phyloP scores from a whole-genome alignment of 2,113 vertebrate species.

The Calidris pugnax region DNA sequence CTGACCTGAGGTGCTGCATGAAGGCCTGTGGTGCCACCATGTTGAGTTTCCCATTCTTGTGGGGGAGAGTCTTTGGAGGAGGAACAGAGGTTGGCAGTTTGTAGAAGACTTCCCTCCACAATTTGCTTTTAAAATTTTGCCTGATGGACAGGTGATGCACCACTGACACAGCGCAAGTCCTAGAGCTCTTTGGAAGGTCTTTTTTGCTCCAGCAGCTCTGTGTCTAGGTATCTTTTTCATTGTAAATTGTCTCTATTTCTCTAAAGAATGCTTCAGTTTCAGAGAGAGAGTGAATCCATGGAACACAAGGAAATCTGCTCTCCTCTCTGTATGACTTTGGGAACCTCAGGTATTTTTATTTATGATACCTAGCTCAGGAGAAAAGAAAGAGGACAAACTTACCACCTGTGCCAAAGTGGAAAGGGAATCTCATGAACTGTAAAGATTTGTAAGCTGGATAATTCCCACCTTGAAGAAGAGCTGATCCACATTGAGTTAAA shows the following conservation, averaged over 20 bases:
- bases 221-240: neutral
- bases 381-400: neutral
- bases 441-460: neutral
- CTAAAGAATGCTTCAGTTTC: neutral
- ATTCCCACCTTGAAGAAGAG: neutral
- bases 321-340: neutral
- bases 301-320: neutral
- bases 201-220: neutral
- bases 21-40: neutral
- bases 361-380: neutral
- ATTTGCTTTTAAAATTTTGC: neutral
- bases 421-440: neutral
- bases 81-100: neutral
- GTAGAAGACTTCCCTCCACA: neutral
- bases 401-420: neutral
- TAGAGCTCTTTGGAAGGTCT: neutral
- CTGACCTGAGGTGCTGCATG: neutral
- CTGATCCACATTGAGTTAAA: neutral
- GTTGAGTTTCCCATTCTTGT: neutral
- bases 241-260: neutral
- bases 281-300: neutral
- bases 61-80: neutral
- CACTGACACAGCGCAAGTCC: neutral
- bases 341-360: neutral
- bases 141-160: neutral